phyloP scores from a whole-genome alignment of 1,140 invertebrate genomes.

The Lordiphosa clarofinis region DNA sequence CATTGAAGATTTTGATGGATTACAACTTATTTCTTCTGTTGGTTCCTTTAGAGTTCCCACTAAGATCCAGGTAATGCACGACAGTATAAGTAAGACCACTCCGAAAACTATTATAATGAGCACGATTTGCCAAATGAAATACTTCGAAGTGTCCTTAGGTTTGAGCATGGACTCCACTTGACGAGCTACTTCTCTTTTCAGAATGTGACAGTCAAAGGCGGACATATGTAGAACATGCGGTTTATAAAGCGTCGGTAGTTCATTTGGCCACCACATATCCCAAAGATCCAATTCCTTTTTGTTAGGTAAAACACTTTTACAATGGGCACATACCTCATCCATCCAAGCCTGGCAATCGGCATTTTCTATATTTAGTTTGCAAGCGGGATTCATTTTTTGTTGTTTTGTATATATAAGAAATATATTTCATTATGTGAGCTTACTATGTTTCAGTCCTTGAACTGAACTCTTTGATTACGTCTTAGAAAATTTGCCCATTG shows the following conservation, averaged over 20 bases:
- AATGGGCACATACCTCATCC: slow-evolving; percentile 30
- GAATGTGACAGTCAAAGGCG: slow-evolving; percentile 39
- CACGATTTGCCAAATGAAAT: neutral
- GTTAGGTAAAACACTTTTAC: slow-evolving; percentile 23
- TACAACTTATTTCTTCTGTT: too few relatives aligned
- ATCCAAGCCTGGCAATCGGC: slow-evolving; percentile 48
- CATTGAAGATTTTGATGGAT: too few relatives aligned
- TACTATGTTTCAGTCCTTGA: slow-evolving; percentile 16
- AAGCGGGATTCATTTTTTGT: slow-evolving; percentile 45
- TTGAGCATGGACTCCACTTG: neutral
- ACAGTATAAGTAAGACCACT: too few relatives aligned
- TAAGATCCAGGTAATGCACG: too few relatives aligned
- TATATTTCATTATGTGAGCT: slow-evolving; percentile 2
- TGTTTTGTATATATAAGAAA: neutral
- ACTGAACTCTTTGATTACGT: slow-evolving; percentile 8
- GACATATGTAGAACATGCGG: slow-evolving; percentile 30
- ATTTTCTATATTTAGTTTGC: slow-evolving; percentile 29
- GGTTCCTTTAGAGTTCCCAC: too few relatives aligned
- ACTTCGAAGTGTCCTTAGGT: too few relatives aligned
- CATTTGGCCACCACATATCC: slow-evolving; percentile 49
- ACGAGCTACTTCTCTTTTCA: slow-evolving; percentile 28
- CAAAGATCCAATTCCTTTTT: slow-evolving; percentile 32
- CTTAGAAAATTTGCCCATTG: slow-evolving; percentile 29
- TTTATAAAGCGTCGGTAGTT: slow-evolving; percentile 15
- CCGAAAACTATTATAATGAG: neutral